Evolutionary conservation across 2,797 vertebrate species (phyloP), one percentile per base, ranked within the genome.

Genomic region (Lagodon rhomboides): DNA sequence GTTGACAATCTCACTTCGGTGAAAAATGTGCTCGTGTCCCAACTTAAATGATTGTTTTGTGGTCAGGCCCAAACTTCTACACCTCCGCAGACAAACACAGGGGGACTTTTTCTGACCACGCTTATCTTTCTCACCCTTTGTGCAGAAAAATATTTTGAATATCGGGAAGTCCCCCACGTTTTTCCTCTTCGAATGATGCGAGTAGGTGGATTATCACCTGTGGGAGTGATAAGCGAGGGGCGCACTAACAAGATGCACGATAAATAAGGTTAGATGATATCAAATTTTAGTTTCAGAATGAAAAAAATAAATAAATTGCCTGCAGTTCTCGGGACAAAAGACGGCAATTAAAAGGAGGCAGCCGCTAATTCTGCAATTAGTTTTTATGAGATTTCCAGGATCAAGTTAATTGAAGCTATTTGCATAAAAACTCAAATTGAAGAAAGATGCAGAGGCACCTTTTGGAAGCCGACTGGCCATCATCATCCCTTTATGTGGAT

Each of bases 311-410:
- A 38, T 9, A 38, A 38, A 75, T 60, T 84, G 77, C 83, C 23
- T 49, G 55, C 30, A n/a, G 22, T 46, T 55, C 43, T 70, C 7
- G 16, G 59, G n/a, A 82, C 75, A 49, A 84, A 56, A 79, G 34
- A 30, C 58, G 60, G 65, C 41, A 58, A 67, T 74, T 68, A 75
- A 71, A 80, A 55, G 16, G 7, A 47, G 38, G 68, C 51, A 51
- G 56, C 30, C 77, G 66, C 67, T 78, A 85, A 86, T 87, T 73
- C 70, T 60, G 62, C 50, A 65, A 67, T 81, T 63, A 58, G 44
- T 62, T 82, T 93, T 90, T 68, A 89, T 59, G 69, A 73, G 83
- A 71, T 87, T 83, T 91, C 67, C 72, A 89, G 49, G 75, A 71
- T 58, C 63, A 84, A 30, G 63, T 53, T 68, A 58, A 71, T 70